Base-by-base conservation (phyloP, 2,888 invertebrate species). In the Lobophora halterata region DNA sequence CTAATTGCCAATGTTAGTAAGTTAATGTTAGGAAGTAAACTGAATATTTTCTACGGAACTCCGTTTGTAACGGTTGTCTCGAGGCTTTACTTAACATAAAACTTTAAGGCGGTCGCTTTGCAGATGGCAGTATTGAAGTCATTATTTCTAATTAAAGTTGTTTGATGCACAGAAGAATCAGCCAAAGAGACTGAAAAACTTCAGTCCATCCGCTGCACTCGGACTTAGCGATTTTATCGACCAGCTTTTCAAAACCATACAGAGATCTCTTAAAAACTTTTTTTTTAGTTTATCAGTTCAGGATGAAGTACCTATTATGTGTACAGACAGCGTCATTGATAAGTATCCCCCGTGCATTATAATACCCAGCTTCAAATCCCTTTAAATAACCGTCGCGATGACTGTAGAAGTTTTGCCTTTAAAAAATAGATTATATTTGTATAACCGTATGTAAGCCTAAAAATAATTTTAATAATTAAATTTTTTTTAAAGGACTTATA, bases 141-240 rank as follows among this genome's bases (percentile, higher is more conserved):
- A 68, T 71, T n/a, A 58, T 65, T 75, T 69, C 74, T 77, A 75
- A 79, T 78, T 75, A 76, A 79, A 78, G 61, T 72, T 71, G 55
- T 68, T 63, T 71, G 58, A 66, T 62, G 60, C 54, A 60, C 60
- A 56, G 55, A 62, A 61, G 49, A 50, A 50, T 45, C 23, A 35
- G 36, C 38, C 26, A 25, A 18, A 25, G 25, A 46, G 44, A 53
- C 46, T 58, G 29, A 31, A 46, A 45, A 65, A 60, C 38, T 61
- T 61, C 32, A 37, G 43, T 44, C 35, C 35, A 46, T 41, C 49
- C 45, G 24, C 37, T 35, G 18, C 46, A 39, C 36, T 45, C 21
- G 46, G 38, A 37, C 43, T 55, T 41, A 27, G 36, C 17, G 25
- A 44, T 49, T 52, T 46, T 30, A 52, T 33, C 36, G 40, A 24